Conservation (phyloP, 2,113 vertebrate genomes). For the Centrocercus urophasianus region DNA sequence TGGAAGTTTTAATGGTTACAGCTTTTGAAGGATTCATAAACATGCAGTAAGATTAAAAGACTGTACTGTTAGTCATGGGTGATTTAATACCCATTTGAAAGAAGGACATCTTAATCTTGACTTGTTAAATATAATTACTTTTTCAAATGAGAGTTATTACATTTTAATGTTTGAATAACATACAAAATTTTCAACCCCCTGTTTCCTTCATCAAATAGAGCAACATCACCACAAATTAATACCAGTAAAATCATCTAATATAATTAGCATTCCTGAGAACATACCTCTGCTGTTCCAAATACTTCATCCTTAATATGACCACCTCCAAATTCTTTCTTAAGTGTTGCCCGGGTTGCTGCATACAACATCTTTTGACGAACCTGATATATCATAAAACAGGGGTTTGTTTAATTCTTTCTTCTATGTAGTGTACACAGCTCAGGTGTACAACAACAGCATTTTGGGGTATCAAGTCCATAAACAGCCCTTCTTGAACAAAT, state of each 20-base stretch:
- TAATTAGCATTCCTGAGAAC: neutral
- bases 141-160: neutral
- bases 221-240: neutral
- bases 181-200: neutral
- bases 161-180: neutral
- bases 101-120: neutral
- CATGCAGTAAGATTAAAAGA: neutral
- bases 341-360: conserved; percentile 93
- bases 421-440: neutral
- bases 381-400: conserved; percentile 71
- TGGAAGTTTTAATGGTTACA: neutral
- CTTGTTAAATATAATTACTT: neutral
- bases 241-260: neutral
- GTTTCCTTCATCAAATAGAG: neutral
- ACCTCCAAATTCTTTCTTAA: conserved; percentile 97
- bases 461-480: neutral
- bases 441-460: neutral
- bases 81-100: neutral
- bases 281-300: conserved; percentile 91
- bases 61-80: neutral
- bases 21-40: neutral
- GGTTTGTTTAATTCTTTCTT: neutral
- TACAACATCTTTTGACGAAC: conserved; percentile 98
- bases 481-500: neutral
- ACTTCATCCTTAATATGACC: conserved; percentile 97